These are phyloP conservation scores for Platyscelio sp. DNA, from an alignment of 2,888 invertebrate genomes.

Conservation along the genomic window DNA sequence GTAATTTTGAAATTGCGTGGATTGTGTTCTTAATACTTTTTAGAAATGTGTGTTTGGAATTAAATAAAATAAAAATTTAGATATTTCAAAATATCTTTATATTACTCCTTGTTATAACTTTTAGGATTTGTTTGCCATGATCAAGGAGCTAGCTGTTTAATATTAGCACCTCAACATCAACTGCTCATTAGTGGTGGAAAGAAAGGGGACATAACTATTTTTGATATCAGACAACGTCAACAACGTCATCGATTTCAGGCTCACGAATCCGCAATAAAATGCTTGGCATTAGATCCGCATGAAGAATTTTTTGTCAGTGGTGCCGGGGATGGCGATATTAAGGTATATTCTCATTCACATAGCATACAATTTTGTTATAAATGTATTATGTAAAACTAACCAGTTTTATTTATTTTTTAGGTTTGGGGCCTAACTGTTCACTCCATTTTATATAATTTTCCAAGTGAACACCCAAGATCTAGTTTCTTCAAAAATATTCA, in stretches of 20 bases:
- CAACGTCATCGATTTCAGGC: conserved; percentile 95
- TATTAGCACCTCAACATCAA: conserved; percentile 97
- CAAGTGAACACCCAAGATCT: conserved; percentile 97
- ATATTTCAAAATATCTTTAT: too few relatives aligned
- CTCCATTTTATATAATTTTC: conserved; percentile 94
- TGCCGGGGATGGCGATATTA: conserved; percentile 96
- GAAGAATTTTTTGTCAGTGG: conserved; percentile 99
- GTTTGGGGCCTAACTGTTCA: conserved; percentile 97
- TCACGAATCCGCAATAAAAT: conserved; percentile 97
- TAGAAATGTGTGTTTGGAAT: too few relatives aligned
- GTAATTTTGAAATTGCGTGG: too few relatives aligned
- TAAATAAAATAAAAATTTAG: too few relatives aligned
- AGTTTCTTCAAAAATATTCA: conserved; percentile 99
- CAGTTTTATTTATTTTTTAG: conserved; percentile 85
- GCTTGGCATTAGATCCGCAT: conserved; percentile 96
- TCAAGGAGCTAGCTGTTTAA: conserved; percentile 95
- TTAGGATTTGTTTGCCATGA: conserved; percentile 96
- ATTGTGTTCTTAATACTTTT: too few relatives aligned
- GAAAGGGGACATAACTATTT: conserved; percentile 97
- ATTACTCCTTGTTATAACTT: too few relatives aligned
- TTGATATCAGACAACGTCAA: conserved; percentile 96
- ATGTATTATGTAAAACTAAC: background rate
- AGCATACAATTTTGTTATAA: background rate
- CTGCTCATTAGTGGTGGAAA: conserved; percentile 98
- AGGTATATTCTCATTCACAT: conserved; percentile 87